Conservation (phyloP, 2,113 vertebrate species). For the Chaenogobius annularis region DNA sequence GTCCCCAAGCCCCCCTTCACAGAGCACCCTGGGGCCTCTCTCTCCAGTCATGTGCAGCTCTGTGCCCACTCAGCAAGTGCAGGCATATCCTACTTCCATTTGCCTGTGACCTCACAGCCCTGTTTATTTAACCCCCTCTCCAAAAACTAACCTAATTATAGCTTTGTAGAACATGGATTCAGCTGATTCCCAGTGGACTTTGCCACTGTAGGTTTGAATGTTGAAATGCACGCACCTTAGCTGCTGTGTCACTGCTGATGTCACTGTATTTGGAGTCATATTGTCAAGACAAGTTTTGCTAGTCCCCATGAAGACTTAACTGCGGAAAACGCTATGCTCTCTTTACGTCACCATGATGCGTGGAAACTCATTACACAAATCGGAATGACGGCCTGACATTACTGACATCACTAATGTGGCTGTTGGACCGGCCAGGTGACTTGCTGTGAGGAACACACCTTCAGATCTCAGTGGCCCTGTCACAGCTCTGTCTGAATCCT, state of each 20-base stretch:
- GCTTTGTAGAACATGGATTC: conserved; percentile 69
- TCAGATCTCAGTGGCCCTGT: conserved; percentile 27
- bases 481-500: conserved; percentile 43
- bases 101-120: conserved; percentile 78
- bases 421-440: conserved; percentile 64
- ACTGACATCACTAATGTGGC: conserved; percentile 60
- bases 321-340: conserved; percentile 9
- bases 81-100: conserved; percentile 79
- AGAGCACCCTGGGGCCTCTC: conserved; percentile 66
- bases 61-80: conserved; percentile 82
- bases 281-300: conserved; percentile 54
- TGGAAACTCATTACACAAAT: conserved; percentile 64
- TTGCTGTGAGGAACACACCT: conserved; percentile 53
- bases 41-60: conserved; percentile 72
- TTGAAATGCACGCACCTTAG: conserved; percentile 17
- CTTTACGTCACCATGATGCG: conserved; percentile 61
- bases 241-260: conserved; percentile 23
- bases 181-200: conserved; percentile 69
- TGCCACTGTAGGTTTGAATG: conserved; percentile 46
- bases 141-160: conserved; percentile 80
- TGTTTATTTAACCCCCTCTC: conserved; percentile 81
- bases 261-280: conserved; percentile 5
- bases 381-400: conserved; percentile 41
- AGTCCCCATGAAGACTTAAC: conserved; percentile 13
- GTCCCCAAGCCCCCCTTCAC: conserved; percentile 24